These are phyloP conservation scores for Hylaeus volcanicus DNA, from an alignment of 1,140 invertebrate genomes.

Conservation along the genomic window DNA sequence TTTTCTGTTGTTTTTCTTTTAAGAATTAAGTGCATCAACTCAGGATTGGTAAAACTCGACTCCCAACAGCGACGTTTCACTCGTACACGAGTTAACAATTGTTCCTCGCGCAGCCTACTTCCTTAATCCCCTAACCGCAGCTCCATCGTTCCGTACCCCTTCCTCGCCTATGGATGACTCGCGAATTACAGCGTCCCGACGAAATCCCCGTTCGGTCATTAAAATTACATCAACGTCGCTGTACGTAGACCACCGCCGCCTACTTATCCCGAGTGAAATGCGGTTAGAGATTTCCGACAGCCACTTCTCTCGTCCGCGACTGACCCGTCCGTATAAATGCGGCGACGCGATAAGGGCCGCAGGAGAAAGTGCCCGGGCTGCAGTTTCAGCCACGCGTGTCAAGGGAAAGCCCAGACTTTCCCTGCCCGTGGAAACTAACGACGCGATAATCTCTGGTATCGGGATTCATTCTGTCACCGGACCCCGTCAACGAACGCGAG, in stretches of 20 bases:
- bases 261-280: slow-evolving; percentile 54
- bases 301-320: slow-evolving; percentile 33
- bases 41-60: too few relatives aligned
- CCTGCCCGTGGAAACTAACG: not conserved
- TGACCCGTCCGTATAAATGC: slow-evolving; percentile 21
- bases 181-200: slow-evolving; percentile 57
- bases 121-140: too few relatives aligned
- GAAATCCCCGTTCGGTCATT: slow-evolving; percentile 47
- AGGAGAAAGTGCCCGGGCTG: slow-evolving; percentile 36
- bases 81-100: too few relatives aligned
- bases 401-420: slow-evolving; percentile 4
- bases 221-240: slow-evolving; percentile 64
- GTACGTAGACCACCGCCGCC: slow-evolving; percentile 25
- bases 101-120: too few relatives aligned
- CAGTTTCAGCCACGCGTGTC: slow-evolving; percentile 17
- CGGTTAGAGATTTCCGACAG: slow-evolving; percentile 57
- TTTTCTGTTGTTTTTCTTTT: too few relatives aligned
- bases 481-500: not conserved
- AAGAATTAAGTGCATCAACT: too few relatives aligned
- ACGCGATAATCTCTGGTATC: slow-evolving; percentile 8
- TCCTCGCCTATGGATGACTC: slow-evolving; percentile 24
- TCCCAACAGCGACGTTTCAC: too few relatives aligned
- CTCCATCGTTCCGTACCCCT: not conserved
- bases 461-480: not conserved
- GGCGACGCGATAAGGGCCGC: slow-evolving; percentile 14